phyloP scores from a whole-genome alignment of 2,113 vertebrate genomes.

The Calyptomena viridis region DNA sequence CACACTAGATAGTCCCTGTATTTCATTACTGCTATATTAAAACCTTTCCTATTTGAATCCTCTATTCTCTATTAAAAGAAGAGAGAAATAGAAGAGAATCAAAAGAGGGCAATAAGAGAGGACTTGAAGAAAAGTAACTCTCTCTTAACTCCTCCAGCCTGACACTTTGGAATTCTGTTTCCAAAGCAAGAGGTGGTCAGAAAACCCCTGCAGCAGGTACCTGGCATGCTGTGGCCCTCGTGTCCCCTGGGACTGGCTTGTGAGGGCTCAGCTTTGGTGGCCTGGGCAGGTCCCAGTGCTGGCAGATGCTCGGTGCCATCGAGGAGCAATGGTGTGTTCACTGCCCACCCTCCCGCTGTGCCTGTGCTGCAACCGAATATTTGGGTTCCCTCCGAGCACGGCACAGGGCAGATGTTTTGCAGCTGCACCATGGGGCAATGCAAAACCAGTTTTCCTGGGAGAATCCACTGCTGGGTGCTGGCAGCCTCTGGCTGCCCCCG shows the following conservation, averaged over 20 bases:
- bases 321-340: neutral
- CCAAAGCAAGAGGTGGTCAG: neutral
- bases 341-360: neutral
- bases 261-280: neutral
- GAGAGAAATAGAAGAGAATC: neutral
- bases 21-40: conserved; percentile 57
- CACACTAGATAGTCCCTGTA: conserved; percentile 33
- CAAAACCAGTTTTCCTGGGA: neutral
- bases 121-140: neutral
- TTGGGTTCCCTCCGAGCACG: fast-evolving
- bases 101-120: neutral
- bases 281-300: neutral
- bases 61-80: neutral
- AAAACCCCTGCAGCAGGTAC: neutral
- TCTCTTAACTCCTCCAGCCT: neutral
- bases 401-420: neutral
- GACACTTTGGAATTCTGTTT: neutral
- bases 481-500: neutral
- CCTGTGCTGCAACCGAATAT: neutral
- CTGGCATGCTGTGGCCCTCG: fast-evolving
- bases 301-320: neutral
- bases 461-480: neutral
- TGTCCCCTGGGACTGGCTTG: neutral
- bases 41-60: conserved; percentile 14
- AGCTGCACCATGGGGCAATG: neutral